Base-by-base conservation (phyloP, 1,140 invertebrate species). In the Micrasema minimum region DNA sequence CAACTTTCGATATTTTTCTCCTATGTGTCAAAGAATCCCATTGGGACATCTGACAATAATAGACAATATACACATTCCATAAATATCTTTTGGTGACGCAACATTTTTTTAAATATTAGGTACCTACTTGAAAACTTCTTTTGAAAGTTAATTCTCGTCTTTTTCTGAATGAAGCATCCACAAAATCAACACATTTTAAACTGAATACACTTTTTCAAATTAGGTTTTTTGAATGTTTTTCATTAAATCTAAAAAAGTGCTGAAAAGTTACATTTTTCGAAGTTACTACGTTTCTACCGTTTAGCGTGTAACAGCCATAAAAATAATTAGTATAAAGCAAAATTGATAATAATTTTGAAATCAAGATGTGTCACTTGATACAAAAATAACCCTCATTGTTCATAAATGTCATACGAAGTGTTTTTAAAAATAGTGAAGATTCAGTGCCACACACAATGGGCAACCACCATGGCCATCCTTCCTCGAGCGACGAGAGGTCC, bases 401-500 rank as follows among this genome's bases (percentile, higher is more conserved):
- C 66, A 26, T 61, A 69, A 69, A 69, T 69, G 66, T 69, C 66
- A 69, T 61, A 53, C 66, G 66, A 22, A 45, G 53, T 69, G 41
- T 69, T 69, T 59, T 69, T 35, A 55, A 51, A 55, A 59, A 61
- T 51, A 66, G 66, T 57, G 66, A 59, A 69, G 51, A 31, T 43
- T 61, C 51, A 51, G 53, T 18, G 53, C 46, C 53, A 22, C 20
- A 59, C 59, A 45, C 23, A 61, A 84, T 84, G 83, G 83, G 83
- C n/a, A 80, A 75, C 45, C 79, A 84, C 67, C 80, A 78, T 50
- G 81, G 81, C 62, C 80, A 83, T 57, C 76, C 77, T 0, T 74
- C 72, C 11, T 77, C 80, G 23, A 79, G 79, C 69, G 72, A 75
- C 38, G 77, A 76, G 26, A 77, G 70, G 12, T 79, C 79, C 12